Evolutionary conservation across 2,797 vertebrate genomes (phyloP), one percentile per base, ranked within the genome.

Genomic region (Phataginus tetradactyla): DNA sequence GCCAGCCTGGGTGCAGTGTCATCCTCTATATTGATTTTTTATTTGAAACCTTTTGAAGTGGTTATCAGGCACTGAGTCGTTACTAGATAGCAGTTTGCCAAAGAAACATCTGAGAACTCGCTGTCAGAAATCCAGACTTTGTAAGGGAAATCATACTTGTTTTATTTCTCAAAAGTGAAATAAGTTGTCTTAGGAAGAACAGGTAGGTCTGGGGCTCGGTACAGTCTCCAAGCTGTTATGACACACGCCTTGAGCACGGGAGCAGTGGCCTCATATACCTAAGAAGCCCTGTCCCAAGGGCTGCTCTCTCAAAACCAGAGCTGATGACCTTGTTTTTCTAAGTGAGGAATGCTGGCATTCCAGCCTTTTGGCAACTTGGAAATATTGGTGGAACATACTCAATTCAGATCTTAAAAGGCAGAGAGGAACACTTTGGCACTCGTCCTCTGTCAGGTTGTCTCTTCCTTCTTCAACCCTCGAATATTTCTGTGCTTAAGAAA

Each of bases 281-380:
- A 72, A 12, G 2, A 37, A 94, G 63, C 64, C 27, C 49, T 9
- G 5, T 9, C 78, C 37, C 39, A 66, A 4, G 39, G 68, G 77
- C 81, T 49, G 27, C 74, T 69, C 74, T 97, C 81, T 72, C 59
- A 92, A 83, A 57, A 29, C 12, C 86, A n/a, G 45, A 57, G 20
- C n/a, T 64, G 23, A 20, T 80, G 63, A 80, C 68, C 2, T 5
- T 39, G 29, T 91, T 83, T 95, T 86, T 1, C 1, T 17, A 85
- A 71, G 83, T 39, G 61, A 86, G 77, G 78, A 64, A 86, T 32
- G 45, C 66, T 92, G 61, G 59, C 32, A n/a, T 39, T n/a, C 25
- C 32, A 94, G 84, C 34, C 32, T 37, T 94, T 91, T 5, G 72
- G 21, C 27, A 97, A 59, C 90, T 96, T 95, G 96, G 39, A 97